Evolutionary conservation across 2,888 invertebrate genomes (phyloP), one percentile per base, ranked within the genome.

Genomic region (Celastrina argiolus): DNA sequence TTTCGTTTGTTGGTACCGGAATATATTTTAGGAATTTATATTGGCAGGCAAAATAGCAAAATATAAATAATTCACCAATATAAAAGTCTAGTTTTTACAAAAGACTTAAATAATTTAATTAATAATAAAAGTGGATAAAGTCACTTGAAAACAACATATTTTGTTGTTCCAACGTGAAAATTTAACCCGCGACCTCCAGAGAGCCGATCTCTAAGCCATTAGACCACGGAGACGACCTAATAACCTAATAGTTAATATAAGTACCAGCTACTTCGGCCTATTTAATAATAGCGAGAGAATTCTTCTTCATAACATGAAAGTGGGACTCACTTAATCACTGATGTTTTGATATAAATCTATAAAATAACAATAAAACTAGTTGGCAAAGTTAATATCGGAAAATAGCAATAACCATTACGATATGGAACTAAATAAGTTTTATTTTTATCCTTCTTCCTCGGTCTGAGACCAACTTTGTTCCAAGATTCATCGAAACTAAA

Each of bases 361-460:
- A 58, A 28, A 16, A 58, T 31, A 58, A 31, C 31, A 28, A 58
- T 28, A 14, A 39, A 61, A 39, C 22, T 31, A 61, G 16, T 14
- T 8, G 12, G 22, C 34, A 64, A 41, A 28, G 22, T 51, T 51
- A 22, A 51, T 22, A 51, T 51, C 45, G 28, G 45, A 31, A 64
- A 45, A 42, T 26, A 42, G 28, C 22, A n/a, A 28, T 36, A 65
- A 65, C 65, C 65, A 39, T 65, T 56, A 56, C 65, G 51, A 51
- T 26, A 51, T 56, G 56, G 22, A 56, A 65, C 65, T 64, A 45
- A 36, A 36, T 56, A 65, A 65, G 65, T 65, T 65, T 51, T 34
- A 56, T 65, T 56, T 65, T 65, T 65, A 56, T 56, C 56, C 65
- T 36, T 28, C 65, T 56, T 34, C 65, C 56, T 65, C 16, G 56